A percentile compares a stretch with the other conserved stretches of the same genome.
These are phyloP conservation scores for Phoenicopterus ruber DNA, from an alignment of 2,113 vertebrate species.

Conservation along the genomic window DNA sequence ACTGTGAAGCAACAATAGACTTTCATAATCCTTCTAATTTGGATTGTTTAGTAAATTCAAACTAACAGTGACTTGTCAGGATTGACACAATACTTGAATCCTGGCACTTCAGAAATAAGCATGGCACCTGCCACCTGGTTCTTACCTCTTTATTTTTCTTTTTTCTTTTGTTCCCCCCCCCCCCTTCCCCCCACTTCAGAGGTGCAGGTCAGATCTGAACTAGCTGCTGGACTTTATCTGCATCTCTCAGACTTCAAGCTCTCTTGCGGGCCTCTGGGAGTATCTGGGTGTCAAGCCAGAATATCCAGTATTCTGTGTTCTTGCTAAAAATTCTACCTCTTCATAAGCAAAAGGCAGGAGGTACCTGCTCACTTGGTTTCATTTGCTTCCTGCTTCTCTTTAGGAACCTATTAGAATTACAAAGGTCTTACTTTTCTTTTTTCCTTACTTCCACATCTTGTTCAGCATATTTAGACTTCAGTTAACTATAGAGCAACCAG, in stretches of 20 bases:
- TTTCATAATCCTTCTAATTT: neutral
- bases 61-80: neutral
- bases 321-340: neutral
- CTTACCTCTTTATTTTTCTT: neutral
- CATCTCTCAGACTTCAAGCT: neutral
- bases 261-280: neutral
- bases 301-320: neutral
- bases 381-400: neutral
- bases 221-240: neutral
- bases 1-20: neutral
- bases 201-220: neutral
- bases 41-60: neutral
- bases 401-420: neutral
- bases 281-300: neutral
- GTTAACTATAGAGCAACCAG: neutral
- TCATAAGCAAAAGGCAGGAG: neutral
- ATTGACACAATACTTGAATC: neutral
- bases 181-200: neutral
- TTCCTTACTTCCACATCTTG: neutral
- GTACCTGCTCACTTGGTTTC: neutral
- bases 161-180: neutral
- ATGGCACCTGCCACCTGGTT: neutral
- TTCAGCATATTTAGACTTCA: neutral
- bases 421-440: neutral
- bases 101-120: neutral